Evolutionary conservation across 30 jellyfish, hydroid and myxozoan genomes (phyloP).

Genomic region (Hydractinia symbiolongicarpus): DNA sequence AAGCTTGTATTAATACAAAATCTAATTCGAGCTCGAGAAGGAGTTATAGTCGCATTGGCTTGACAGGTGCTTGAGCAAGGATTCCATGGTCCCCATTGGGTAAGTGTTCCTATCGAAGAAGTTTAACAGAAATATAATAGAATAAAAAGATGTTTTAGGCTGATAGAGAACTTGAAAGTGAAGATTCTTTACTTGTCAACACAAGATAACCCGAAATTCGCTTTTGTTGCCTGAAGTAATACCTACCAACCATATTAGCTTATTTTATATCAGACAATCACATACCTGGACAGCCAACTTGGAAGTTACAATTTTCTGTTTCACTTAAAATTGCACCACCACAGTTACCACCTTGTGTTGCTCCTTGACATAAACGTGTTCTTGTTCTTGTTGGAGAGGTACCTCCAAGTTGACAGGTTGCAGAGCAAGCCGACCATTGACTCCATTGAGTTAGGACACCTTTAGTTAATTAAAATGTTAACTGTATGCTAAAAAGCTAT

Average conservation of each 20-base stretch:
- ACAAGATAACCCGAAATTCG: too few relatives aligned
- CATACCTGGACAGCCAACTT: conserved; percentile 32
- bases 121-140: not conserved
- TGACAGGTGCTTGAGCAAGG: conserved; percentile 24
- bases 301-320: conserved; percentile 4
- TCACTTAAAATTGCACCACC: not conserved
- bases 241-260: too few relatives aligned
- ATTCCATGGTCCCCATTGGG: conserved; percentile 25
- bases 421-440: conserved; percentile 17
- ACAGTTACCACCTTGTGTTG: conserved; percentile 22
- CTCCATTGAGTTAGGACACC: not conserved
- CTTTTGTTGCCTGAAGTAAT: too few relatives aligned
- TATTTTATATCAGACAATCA: too few relatives aligned
- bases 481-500: too few relatives aligned
- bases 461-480: too few relatives aligned
- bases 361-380: not conserved
- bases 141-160: too few relatives aligned
- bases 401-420: not conserved
- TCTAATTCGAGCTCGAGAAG: conserved; percentile 12
- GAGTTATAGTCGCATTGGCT: not conserved
- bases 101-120: not conserved
- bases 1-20: conserved; percentile 4
- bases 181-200: too few relatives aligned
- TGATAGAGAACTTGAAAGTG: too few relatives aligned
- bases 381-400: conserved; percentile 11